These are phyloP conservation scores for Meta bourneti DNA, from an alignment of 2,888 invertebrate species.

Conservation along the genomic window DNA sequence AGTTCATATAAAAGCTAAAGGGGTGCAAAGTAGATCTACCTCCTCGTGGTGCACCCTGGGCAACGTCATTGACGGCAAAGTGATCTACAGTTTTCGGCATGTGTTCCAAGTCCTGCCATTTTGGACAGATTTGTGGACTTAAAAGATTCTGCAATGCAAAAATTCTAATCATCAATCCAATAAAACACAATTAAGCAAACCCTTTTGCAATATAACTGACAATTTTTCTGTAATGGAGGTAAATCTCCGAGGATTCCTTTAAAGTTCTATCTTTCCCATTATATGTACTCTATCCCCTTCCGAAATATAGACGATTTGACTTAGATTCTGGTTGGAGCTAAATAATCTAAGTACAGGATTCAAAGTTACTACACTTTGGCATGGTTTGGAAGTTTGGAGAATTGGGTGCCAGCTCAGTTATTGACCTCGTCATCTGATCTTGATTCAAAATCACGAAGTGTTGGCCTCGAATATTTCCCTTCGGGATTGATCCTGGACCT, in stretches of 20 bases:
- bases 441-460: too few relatives aligned
- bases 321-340: background rate
- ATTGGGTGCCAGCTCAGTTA: too few relatives aligned
- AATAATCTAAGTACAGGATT: background rate
- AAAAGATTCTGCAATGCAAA: background rate
- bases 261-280: background rate
- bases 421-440: too few relatives aligned
- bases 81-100: background rate
- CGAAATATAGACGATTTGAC: background rate
- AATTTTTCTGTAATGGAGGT: background rate
- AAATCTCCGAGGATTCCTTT: background rate
- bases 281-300: background rate
- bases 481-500: too few relatives aligned
- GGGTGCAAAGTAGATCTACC: background rate
- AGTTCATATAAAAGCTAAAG: background rate
- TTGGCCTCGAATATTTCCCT: too few relatives aligned
- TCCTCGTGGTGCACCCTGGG: slow-evolving; percentile 16
- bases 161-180: background rate
- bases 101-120: background rate
- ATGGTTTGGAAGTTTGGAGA: too few relatives aligned
- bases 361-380: too few relatives aligned
- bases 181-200: background rate
- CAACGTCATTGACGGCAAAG: slow-evolving; percentile 1
- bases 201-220: background rate
- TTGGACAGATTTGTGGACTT: background rate